Base-by-base conservation (phyloP, 1,140 invertebrate genomes). In the Diorhabda elongata region DNA sequence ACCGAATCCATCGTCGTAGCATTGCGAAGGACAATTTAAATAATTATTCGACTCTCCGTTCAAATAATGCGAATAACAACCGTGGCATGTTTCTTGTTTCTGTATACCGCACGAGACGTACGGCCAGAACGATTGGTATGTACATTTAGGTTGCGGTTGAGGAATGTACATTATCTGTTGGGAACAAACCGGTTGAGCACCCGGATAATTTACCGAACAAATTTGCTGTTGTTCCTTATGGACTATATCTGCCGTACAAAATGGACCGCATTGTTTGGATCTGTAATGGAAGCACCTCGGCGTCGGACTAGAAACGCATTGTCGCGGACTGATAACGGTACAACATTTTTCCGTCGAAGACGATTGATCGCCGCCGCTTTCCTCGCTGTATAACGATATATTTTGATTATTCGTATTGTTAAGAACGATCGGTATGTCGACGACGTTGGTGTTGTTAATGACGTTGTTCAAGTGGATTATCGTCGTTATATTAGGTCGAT, bases 321-420 rank as follows among this genome's bases (percentile, higher is more conserved):
- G 78, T 47, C 76, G 68, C 7, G 78, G 79, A 3, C 70, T 65
- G 47, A 72, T 71, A 52, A 74, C 70, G 6, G 69, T 61, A n/a
- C 71, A 74, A 61, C 71, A 72, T 44, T 62, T 61, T n/a, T 63
- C 44, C 26, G 4, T 58, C 42, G 44, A 4, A 26, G 41, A 42
- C 41, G 5, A n/a, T 26, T 61, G 3, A 42, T 61, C 42, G 8
- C 9, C 59, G 42, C 41, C 42, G 9, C 7, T 7, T 45, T 59
- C 69, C 9, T 58, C 52, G 26, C 71, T 66, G 4, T 45, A 47
- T 9, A 73, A 64, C 6, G 78, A 73, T 41, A 80, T 78, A 66
- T 80, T 79, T 64, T 80, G 79, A 7, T 73, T 68, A 65, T 79
- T 78, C 0, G 75, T 77, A n/a, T 74, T 79, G 42, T 78, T 78